Percentiles rank a stretch among this genome's conserved stretches.
Conservation (phyloP, 2,888 invertebrate species). For the Pammene fasciana region DNA sequence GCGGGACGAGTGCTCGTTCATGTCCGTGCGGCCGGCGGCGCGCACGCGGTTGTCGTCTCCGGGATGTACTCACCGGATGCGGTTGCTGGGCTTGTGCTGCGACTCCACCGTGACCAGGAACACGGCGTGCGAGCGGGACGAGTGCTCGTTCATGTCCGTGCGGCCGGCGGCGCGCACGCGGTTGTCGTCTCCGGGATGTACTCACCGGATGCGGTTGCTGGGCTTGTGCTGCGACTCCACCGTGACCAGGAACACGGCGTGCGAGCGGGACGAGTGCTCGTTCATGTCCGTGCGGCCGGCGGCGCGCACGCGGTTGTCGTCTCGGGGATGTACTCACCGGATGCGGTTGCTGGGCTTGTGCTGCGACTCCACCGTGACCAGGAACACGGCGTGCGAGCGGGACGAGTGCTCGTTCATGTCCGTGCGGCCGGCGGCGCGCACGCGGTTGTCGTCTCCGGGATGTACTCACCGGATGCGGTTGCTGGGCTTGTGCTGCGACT, state of each 20-base stretch:
- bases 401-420: slow-evolving; percentile 99
- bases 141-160: slow-evolving; percentile 99
- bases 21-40: slow-evolving; percentile 97
- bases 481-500: slow-evolving; percentile 86
- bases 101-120: slow-evolving; percentile 99
- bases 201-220: slow-evolving; percentile 76
- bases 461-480: slow-evolving; percentile 76
- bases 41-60: slow-evolving; percentile 97
- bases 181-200: no score
- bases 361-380: slow-evolving; percentile 97
- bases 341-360: slow-evolving; percentile 73
- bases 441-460: slow-evolving; percentile 96
- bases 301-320: slow-evolving; percentile 97
- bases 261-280: slow-evolving; percentile 98
- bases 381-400: slow-evolving; percentile 98
- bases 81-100: slow-evolving; percentile 71
- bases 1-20: slow-evolving; percentile 99
- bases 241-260: slow-evolving; percentile 99
- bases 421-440: slow-evolving; percentile 97
- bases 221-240: slow-evolving; percentile 90
- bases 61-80: slow-evolving; percentile 77
- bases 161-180: slow-evolving; percentile 96
- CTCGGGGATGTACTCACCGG: no score
- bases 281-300: slow-evolving; percentile 99
- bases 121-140: slow-evolving; percentile 98